Evolutionary conservation across 2,888 invertebrate genomes (phyloP).

Genomic region (Rhodophaea formosa): DNA sequence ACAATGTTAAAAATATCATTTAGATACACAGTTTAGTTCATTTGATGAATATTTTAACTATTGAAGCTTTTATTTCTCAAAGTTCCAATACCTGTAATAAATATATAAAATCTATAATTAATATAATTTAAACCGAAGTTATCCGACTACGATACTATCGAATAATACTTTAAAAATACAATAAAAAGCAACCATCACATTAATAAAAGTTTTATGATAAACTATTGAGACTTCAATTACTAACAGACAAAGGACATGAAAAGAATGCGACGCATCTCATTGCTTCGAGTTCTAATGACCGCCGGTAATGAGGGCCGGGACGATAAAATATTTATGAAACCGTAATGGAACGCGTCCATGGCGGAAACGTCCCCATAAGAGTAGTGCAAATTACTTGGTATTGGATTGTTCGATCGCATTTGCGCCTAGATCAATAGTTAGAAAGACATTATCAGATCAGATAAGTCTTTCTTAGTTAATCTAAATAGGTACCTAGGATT

Average conservation of each 20-base stretch:
- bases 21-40: too few relatives aligned
- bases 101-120: not conserved
- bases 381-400: slow-evolving; percentile 52
- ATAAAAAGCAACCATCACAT: not conserved
- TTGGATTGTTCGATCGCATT: slow-evolving; percentile 26
- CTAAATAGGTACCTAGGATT: too few relatives aligned
- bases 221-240: slow-evolving; percentile 4
- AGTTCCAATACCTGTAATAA: too few relatives aligned
- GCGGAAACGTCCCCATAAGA: slow-evolving; percentile 43
- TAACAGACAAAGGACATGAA: not conserved
- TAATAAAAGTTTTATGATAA: slow-evolving; percentile 9
- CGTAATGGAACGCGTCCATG: slow-evolving; percentile 64
- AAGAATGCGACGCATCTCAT: slow-evolving; percentile 59
- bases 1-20: too few relatives aligned
- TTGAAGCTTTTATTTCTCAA: too few relatives aligned
- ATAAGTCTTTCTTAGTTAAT: not conserved
- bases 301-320: slow-evolving; percentile 67
- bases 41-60: too few relatives aligned
- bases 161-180: not conserved
- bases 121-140: too few relatives aligned
- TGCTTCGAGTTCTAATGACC: slow-evolving; percentile 71
- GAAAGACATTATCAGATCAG: not conserved
- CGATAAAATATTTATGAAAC: slow-evolving; percentile 78
- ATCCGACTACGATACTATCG: not conserved
- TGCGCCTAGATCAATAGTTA: not conserved